Percentiles rank a stretch among this genome's conserved stretches.
phyloP scores from a whole-genome alignment of 2,888 invertebrate genomes.

The Notodonta dromedarius region DNA sequence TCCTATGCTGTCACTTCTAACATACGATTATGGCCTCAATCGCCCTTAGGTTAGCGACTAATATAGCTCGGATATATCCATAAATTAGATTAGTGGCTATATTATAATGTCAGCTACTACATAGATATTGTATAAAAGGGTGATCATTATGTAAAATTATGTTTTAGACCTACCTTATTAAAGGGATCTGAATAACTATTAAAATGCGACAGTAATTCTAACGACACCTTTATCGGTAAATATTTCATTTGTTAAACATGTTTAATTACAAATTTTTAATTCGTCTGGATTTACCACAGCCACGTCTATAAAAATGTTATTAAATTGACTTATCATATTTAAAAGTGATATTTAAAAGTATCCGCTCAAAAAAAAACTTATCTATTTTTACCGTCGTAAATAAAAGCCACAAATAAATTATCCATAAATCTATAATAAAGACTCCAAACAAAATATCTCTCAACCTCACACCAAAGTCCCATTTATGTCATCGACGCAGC shows the following conservation, averaged over 20 bases:
- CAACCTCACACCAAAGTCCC: background rate
- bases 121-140: slow-evolving; percentile 9
- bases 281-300: no score
- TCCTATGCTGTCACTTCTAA: slow-evolving; percentile 15
- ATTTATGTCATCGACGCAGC: slow-evolving; percentile 39
- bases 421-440: background rate
- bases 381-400: background rate
- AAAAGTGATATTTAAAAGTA: no score
- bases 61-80: slow-evolving; percentile 11
- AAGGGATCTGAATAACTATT: no score
- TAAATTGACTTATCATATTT: no score
- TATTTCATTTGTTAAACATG: no score
- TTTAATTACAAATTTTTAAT: no score
- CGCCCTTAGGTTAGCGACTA: slow-evolving; percentile 16
- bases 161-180: no score
- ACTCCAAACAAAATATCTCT: background rate
- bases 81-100: slow-evolving; percentile 20
- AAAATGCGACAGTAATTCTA: no score
- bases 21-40: slow-evolving; percentile 23
- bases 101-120: slow-evolving; percentile 18
- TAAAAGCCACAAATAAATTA: background rate
- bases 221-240: no score
- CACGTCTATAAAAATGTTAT: no score
- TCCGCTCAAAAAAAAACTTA: no score
- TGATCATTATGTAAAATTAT: background rate